phyloP scores from a whole-genome alignment of 2,797 vertebrate species.

The Lagodon rhomboides region DNA sequence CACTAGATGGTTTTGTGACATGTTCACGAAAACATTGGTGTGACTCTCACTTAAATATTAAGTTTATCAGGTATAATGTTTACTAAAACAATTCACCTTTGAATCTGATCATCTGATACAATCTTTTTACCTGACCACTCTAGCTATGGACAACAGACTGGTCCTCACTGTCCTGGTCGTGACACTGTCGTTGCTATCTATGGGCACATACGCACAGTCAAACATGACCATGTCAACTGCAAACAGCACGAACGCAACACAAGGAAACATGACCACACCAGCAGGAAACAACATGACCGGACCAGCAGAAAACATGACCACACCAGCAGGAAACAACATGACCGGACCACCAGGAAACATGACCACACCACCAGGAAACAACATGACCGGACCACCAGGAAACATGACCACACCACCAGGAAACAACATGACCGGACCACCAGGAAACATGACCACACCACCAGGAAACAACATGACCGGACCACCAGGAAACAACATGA shows the following conservation, averaged over 20 bases:
- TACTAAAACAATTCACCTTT: neutral
- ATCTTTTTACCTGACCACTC: neutral
- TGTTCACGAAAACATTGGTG: neutral
- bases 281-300: rapidly evolving
- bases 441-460: rapidly evolving
- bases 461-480: rapidly evolving
- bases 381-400: rapidly evolving
- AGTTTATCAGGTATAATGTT: neutral
- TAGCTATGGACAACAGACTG: constrained; percentile 64
- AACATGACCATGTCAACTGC: neutral
- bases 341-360: rapidly evolving
- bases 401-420: rapidly evolving
- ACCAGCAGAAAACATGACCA: neutral
- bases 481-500: no score
- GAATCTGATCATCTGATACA: neutral
- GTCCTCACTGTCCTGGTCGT: constrained; percentile 51
- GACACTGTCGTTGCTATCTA: constrained; percentile 33
- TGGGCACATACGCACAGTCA: neutral
- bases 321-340: rapidly evolving
- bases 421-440: rapidly evolving
- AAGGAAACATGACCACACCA: rapidly evolving
- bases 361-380: rapidly evolving
- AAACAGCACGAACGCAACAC: no score
- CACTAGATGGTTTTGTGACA: neutral
- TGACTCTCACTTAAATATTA: neutral